Percentiles rank a stretch among this genome's conserved stretches.
Conservation (phyloP, 1,140 invertebrate genomes). For the Drosophila ohnishii region DNA sequence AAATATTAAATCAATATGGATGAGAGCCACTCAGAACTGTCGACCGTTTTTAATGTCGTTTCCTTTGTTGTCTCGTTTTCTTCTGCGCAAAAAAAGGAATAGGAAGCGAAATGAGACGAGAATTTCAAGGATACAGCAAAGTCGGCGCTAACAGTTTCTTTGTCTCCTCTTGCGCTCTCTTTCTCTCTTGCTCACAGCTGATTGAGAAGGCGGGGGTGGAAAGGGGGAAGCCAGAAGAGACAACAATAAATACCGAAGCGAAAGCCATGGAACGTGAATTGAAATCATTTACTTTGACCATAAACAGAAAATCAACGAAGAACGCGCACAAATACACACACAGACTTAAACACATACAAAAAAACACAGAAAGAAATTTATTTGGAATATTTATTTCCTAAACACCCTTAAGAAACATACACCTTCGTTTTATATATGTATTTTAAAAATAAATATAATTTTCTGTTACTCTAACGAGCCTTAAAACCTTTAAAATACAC, state of each 20-base stretch:
- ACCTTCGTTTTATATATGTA: no score
- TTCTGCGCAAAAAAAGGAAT: conserved; percentile 48
- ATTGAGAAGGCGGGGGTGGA: conserved; percentile 44
- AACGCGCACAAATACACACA: conserved; percentile 16
- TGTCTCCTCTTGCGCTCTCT: conserved; percentile 31
- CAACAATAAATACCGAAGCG: conserved; percentile 36
- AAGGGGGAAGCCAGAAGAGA: conserved; percentile 27
- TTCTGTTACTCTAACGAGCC: not conserved
- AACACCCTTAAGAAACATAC: not conserved
- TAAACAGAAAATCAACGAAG: conserved; percentile 28
- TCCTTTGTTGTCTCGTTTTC: conserved; percentile 63
- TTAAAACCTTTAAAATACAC: not conserved
- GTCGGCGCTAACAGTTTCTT: conserved; percentile 65
- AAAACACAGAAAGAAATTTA: not conserved
- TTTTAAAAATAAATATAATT: not conserved
- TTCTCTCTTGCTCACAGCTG: conserved; percentile 55
- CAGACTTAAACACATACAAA: conserved; percentile 4
- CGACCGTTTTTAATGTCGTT: conserved; percentile 38
- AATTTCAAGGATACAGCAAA: conserved; percentile 71
- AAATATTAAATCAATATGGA: conserved; percentile 53
- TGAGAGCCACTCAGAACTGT: conserved; percentile 26
- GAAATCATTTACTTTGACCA: conserved; percentile 70
- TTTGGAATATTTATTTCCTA: not conserved
- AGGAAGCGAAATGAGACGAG: conserved; percentile 60
- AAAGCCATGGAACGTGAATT: conserved; percentile 64